Conservation (phyloP, 53 echinoderm and acorn worm species). For the Henricia sp. region DNA sequence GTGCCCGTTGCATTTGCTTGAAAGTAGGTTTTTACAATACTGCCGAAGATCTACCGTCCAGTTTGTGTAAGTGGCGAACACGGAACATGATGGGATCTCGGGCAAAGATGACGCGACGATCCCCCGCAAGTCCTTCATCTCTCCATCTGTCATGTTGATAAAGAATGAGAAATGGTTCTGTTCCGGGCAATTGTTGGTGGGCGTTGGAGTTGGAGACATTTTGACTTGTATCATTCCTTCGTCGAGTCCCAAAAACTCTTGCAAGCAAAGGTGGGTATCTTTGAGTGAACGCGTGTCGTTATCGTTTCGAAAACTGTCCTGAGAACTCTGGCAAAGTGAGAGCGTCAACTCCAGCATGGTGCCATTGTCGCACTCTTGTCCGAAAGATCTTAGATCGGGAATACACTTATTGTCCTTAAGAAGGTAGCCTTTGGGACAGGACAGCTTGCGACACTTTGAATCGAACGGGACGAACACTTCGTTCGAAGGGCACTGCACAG, state of each 20-base stretch:
- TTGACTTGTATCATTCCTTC: not conserved
- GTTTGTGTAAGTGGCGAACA: not conserved
- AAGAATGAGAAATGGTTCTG: slow-evolving; percentile 6
- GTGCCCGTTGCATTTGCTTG: not conserved
- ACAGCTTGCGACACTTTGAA: slow-evolving; percentile 28
- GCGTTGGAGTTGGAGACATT: not conserved
- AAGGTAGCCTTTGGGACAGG: slow-evolving; percentile 49
- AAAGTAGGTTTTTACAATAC: not conserved
- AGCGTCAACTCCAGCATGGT: slow-evolving; percentile 5
- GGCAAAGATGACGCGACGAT: not conserved
- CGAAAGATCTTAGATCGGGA: not conserved
- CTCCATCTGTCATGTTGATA: not conserved
- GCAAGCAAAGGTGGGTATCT: slow-evolving; percentile 9
- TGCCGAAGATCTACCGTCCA: slow-evolving; percentile 25
- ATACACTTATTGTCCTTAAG: slow-evolving; percentile 20
- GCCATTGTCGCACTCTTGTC: slow-evolving; percentile 22
- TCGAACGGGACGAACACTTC: slow-evolving; percentile 65
- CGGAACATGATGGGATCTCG: slow-evolving; percentile 8
- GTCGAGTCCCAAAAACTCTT: slow-evolving; percentile 18
- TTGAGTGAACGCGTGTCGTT: not conserved
- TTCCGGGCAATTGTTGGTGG: not conserved
- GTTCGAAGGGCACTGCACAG: slow-evolving; percentile 22
- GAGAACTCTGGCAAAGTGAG: not conserved
- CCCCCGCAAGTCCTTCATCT: not conserved
- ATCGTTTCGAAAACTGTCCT: not conserved